Evolutionary conservation across 2,797 vertebrate genomes (phyloP).

Genomic region (Microctenopoma steveboyesi): DNA sequence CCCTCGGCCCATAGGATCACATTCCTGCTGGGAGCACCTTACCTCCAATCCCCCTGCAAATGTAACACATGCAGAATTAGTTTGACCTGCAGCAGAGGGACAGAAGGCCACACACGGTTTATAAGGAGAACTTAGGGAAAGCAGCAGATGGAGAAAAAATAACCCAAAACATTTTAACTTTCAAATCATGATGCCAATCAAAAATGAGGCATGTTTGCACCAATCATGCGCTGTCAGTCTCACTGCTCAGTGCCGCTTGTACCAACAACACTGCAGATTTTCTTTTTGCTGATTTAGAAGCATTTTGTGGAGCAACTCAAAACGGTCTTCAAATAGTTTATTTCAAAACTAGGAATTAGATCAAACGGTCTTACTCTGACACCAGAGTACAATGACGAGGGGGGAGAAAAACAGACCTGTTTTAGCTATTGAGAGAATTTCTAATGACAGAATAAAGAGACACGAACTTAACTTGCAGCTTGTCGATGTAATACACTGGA

Average conservation of each 20-base stretch:
- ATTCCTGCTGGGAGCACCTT: constrained; percentile 50
- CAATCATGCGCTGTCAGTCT: constrained; percentile 49
- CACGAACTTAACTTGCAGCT: constrained; percentile 1
- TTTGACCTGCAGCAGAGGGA: constrained; percentile 59
- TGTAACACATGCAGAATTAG: constrained; percentile 69
- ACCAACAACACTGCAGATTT: constrained; percentile 4
- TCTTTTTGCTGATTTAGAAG: constrained; percentile 40
- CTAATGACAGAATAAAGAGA: constrained; percentile 18
- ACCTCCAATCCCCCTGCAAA: constrained; percentile 50
- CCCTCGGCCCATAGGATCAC: constrained; percentile 39
- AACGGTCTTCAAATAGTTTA: background rate
- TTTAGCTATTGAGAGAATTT: constrained; percentile 17
- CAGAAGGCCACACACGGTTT: constrained; percentile 33
- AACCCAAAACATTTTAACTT: constrained; percentile 33
- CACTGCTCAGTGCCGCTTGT: constrained; percentile 22
- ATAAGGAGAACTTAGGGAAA: constrained; percentile 30
- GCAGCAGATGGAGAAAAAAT: constrained; percentile 3
- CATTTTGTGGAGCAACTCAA: constrained; percentile 24
- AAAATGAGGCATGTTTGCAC: constrained; percentile 43
- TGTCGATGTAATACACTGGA: too few species aligned
- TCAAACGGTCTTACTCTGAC: background rate
- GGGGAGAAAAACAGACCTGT: background rate
- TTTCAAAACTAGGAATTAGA: too few species aligned
- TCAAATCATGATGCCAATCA: constrained; percentile 57
- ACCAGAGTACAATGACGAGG: constrained; percentile 9